These are phyloP conservation scores for Stenolophus ochropezus DNA, from an alignment of 2,888 invertebrate species.

Conservation along the genomic window DNA sequence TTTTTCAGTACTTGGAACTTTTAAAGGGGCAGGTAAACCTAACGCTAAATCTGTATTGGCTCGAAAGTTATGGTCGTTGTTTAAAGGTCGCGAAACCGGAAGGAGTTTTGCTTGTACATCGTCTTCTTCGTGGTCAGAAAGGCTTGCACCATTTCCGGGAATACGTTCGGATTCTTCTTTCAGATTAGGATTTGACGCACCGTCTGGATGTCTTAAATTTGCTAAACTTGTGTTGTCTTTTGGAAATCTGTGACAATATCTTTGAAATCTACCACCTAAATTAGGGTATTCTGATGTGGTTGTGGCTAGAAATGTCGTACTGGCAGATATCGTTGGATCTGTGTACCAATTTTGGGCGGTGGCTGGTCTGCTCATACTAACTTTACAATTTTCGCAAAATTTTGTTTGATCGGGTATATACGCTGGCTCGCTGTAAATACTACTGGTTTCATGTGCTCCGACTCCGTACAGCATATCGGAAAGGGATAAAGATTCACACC, in stretches of 20 bases:
- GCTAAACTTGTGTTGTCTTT: constrained; percentile 76
- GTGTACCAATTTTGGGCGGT: constrained; percentile 81
- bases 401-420: constrained; percentile 82
- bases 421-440: constrained; percentile 91
- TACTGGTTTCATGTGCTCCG: constrained; percentile 83
- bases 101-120: constrained; percentile 59
- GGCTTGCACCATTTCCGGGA: constrained; percentile 79
- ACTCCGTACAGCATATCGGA: constrained; percentile 82
- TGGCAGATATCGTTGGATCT: constrained; percentile 74
- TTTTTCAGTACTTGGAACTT: constrained; percentile 78
- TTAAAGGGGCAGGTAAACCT: constrained; percentile 75
- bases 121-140: constrained; percentile 63
- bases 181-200: constrained; percentile 94
- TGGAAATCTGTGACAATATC: constrained; percentile 78
- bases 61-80: constrained; percentile 68
- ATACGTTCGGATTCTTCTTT: constrained; percentile 79
- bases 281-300: constrained; percentile 67
- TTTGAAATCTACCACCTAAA: constrained; percentile 76
- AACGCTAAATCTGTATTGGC: constrained; percentile 60
- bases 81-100: constrained; percentile 30
- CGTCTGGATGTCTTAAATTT: constrained; percentile 90
- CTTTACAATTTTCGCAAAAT: constrained; percentile 85
- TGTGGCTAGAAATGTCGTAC: constrained; percentile 73
- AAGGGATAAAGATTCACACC: constrained; percentile 82
- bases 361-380: constrained; percentile 81